Base-by-base conservation (phyloP, 1,140 invertebrate species). In the Zaprionus taronus region DNA sequence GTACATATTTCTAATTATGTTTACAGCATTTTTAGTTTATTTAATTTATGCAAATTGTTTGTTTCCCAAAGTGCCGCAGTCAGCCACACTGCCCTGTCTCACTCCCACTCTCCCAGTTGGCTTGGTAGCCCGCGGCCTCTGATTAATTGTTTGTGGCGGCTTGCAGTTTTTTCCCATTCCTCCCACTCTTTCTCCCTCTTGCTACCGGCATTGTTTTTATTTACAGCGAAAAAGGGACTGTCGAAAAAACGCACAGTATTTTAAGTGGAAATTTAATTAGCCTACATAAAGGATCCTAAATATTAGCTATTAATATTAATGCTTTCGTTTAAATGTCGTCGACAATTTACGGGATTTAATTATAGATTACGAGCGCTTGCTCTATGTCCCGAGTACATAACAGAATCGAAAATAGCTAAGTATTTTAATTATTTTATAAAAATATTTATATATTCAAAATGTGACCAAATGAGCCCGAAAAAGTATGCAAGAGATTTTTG, bases 1-100 rank as follows among this genome's bases (percentile, higher is more conserved):
- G 77, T 90, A 90, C 81, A 78, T 70, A 80, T 90, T 90, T 90
- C 85, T 90, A 90, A 90, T 90, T 90, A 90, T 90, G 85, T 90
- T 77, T 76, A 78, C 80, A 76, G 72, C 67, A 68, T 79, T 87
- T 86, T 84, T 72, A 87, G 75, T 79, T 89, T 79, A 75, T 74
- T 64, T 89, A 89, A 84, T 89, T 89, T 89, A 89, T 87, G 81
- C 60, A 89, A 87, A 89, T 83, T 87, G 75, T 66, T 68, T 66
- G 55, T 74, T 60, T 70, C 57, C 22, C 53, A 61, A 72, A 55
- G 53, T 55, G n/a, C 24, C 9, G 24, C 6, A 6, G 6, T 49
- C 22, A 28, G 0, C 60, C n/a, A 28, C 22, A n/a, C 66, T 61
- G 12, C 15, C 34, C 17, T 53, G 9, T 11, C 31, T 34, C 9